Evolutionary conservation across 2,888 invertebrate species (phyloP).

Genomic region (Augochlorella aurata): DNA sequence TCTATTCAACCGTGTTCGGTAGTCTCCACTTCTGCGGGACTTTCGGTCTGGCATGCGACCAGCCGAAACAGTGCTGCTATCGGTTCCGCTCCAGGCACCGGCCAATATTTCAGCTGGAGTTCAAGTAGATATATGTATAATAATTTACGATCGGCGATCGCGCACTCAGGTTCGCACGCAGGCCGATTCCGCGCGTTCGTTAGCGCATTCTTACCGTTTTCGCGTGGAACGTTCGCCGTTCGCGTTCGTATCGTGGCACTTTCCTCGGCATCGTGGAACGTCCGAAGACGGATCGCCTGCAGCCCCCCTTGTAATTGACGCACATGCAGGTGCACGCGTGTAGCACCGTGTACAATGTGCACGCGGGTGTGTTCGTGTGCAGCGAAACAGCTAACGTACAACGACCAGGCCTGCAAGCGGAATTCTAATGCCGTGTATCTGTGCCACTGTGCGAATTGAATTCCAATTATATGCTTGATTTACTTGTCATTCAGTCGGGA

Average conservation of each 20-base stretch:
- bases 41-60: neutral
- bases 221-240: constrained; percentile 20
- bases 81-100: neutral
- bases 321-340: neutral
- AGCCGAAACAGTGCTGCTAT: neutral
- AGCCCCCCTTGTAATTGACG: constrained; percentile 15
- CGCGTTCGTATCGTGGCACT: constrained; percentile 16
- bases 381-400: constrained; percentile 49
- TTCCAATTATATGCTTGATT: constrained; percentile 70
- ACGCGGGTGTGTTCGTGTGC: constrained; percentile 17
- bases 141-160: constrained; percentile 54
- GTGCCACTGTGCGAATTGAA: constrained; percentile 74
- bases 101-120: constrained; percentile 19
- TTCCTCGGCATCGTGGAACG: constrained; percentile 15
- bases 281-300: constrained; percentile 27
- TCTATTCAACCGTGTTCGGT: neutral
- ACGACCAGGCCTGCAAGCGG: constrained; percentile 53
- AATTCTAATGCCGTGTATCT: constrained; percentile 70
- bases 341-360: neutral
- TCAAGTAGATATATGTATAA: constrained; percentile 8
- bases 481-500: constrained; percentile 67
- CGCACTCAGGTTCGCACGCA: constrained; percentile 45
- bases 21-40: neutral
- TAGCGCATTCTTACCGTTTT: constrained; percentile 50
- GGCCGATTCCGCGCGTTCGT: constrained; percentile 39